phyloP scores from a whole-genome alignment of 2,113 vertebrate genomes.

The Pollimyrus isidori region DNA sequence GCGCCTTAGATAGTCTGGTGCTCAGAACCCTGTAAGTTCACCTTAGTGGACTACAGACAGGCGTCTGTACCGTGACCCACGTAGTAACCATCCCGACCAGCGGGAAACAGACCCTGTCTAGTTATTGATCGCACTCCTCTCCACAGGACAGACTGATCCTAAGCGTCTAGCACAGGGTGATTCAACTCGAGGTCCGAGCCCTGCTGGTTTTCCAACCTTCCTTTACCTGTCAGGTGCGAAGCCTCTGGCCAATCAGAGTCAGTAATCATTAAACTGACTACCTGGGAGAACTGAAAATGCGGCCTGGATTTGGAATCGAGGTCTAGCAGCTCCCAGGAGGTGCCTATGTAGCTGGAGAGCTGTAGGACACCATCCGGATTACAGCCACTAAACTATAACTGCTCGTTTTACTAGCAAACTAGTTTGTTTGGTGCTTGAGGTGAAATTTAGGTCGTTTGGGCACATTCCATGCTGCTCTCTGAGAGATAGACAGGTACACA shows the following conservation, averaged over 20 bases:
- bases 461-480: not conserved
- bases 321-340: not conserved
- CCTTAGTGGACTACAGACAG: not conserved
- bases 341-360: not conserved
- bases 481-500: not conserved
- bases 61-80: not conserved
- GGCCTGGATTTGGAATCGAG: too few relatives aligned
- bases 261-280: too few relatives aligned
- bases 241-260: too few relatives aligned
- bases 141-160: not conserved
- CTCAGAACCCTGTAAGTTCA: not conserved
- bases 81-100: not conserved
- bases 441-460: not conserved
- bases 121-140: not conserved
- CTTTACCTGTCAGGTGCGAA: too few relatives aligned
- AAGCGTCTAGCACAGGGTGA: not conserved
- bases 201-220: too few relatives aligned
- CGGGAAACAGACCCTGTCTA: not conserved
- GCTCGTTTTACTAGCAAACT: not conserved
- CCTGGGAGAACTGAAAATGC: too few relatives aligned
- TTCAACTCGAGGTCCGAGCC: too few relatives aligned
- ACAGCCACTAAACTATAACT: not conserved
- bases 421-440: not conserved
- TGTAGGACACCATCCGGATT: not conserved
- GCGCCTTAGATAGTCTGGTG: not conserved